Conservation (phyloP, 1,140 invertebrate genomes). For the Heliconius hermathena region DNA sequence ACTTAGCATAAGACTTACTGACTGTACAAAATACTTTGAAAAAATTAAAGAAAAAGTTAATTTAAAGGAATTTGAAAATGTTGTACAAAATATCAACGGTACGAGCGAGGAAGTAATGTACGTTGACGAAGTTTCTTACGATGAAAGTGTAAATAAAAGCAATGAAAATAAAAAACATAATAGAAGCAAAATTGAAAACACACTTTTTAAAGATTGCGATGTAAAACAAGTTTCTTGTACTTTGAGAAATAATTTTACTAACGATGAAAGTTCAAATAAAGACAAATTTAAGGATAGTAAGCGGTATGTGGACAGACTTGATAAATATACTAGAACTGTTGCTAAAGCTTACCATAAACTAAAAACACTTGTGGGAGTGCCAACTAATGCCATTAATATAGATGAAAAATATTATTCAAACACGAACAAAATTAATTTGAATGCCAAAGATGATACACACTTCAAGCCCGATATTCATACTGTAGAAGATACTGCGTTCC, state of each 20-base stretch:
- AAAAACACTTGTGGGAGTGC: not conserved
- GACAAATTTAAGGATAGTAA: not conserved
- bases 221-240: not conserved
- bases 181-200: not conserved
- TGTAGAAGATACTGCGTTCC: not conserved
- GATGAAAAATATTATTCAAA: not conserved
- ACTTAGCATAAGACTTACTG: slow-evolving; percentile 49
- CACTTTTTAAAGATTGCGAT: not conserved
- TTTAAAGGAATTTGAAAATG: not conserved
- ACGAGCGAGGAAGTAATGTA: not conserved
- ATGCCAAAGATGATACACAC: not conserved
- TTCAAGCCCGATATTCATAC: not conserved
- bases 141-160: not conserved
- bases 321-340: slow-evolving; percentile 7
- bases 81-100: not conserved
- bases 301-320: not conserved
- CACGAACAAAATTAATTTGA: not conserved
- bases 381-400: not conserved
- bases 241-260: not conserved
- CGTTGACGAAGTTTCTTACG: not conserved
- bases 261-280: not conserved
- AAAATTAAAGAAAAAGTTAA: slow-evolving; percentile 29
- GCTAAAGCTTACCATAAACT: not conserved
- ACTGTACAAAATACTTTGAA: slow-evolving; percentile 50
- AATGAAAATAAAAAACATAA: not conserved